Evolutionary conservation across 2,888 invertebrate genomes (phyloP), one percentile per base, ranked within the genome.

Genomic region (Pyrrhosoma nymphula): DNA sequence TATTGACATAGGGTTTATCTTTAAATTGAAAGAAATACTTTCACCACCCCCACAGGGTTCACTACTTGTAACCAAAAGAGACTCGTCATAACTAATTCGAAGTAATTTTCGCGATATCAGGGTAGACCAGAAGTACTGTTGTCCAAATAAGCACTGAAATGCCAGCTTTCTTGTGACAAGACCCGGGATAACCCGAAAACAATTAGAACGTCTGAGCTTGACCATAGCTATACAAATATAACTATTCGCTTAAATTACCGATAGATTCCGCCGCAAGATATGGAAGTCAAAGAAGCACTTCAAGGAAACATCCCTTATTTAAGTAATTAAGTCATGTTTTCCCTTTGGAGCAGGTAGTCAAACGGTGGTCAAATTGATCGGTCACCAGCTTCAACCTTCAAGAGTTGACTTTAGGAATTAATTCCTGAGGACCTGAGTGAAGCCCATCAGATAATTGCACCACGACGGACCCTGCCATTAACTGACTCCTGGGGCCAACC

Each of bases 401-500:
- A 82, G 35, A 23, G 82, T 35, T 35, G 82, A 14, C 14, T 35
- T 14, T 35, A 35, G 16, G 35, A 47, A 47, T 47, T 14, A 35
- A 35, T 26, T 12, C 30, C 82, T 0, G 4, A 47, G n/a, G 82
- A 26, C 12, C 82, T 35, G 26, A 14, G 35, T 18, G 35, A 26
- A 8, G 82, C 82, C 82, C 82, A 82, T 82, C 82, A 82, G 82
- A 82, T 82, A 82, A 82, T 82, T 82, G 18, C 82, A 35, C 1
- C 82, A 26, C 82, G 47, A 8, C 47, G 47, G 82, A 16, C 18
- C 82, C 82, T 16, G 16, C 82, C 35, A 82, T 82, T 82, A 82
- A 35, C 82, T 26, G 35, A 30, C 82, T 35, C 82, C 82, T 35
- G 82, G 82, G 82, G 82, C 30, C 82, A 82, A 35, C 82, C 35